Conservation (phyloP, 2,113 vertebrate genomes). For the Chinchilla lanigera region DNA sequence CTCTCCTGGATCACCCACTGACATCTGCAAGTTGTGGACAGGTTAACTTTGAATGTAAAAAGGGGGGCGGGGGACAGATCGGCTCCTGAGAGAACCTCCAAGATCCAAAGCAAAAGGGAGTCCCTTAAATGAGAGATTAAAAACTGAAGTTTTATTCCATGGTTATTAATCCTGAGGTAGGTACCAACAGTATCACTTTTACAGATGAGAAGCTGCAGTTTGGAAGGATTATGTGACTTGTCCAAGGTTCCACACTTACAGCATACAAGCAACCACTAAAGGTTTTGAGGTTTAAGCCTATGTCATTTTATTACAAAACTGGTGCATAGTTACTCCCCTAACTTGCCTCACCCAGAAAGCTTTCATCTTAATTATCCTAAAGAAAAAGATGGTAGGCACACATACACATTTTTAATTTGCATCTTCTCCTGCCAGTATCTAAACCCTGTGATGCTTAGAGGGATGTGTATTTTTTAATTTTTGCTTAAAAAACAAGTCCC, state of each 20-base stretch:
- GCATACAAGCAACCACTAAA: neutral
- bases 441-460: neutral
- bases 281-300: neutral
- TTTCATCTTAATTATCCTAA: neutral
- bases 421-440: neutral
- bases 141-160: neutral
- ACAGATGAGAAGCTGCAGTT: neutral
- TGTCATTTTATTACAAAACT: neutral
- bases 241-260: accelerated
- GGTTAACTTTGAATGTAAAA: neutral
- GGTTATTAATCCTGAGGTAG: neutral
- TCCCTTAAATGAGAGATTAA: neutral
- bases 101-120: neutral
- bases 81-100: neutral
- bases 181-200: neutral
- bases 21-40: neutral
- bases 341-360: neutral
- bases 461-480: neutral
- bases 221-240: neutral
- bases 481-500: neutral
- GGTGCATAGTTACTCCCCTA: neutral
- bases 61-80: neutral
- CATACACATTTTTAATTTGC: neutral
- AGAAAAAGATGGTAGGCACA: neutral
- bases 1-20: neutral